Base-by-base conservation (phyloP, 2,797 vertebrate species). In the Hydrolagus colliei region DNA sequence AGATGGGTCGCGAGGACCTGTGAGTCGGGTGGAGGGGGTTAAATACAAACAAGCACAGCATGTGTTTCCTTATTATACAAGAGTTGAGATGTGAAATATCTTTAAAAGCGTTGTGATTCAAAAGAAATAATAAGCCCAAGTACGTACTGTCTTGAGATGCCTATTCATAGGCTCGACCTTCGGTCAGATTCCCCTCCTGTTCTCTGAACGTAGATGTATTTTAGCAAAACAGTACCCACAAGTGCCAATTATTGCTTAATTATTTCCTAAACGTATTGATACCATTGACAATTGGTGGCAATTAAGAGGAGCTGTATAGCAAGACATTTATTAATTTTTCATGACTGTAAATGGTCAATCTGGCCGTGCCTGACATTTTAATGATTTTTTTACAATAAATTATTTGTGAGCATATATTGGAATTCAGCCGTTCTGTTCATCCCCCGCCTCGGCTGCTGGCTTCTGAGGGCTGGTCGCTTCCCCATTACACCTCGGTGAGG, bases 361-460 rank as follows among this genome's bases (percentile, higher is more conserved):
- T 68, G 79, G 71, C 12, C 79, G 20, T 84, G 79, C 79, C 79
- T 84, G 32, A 27, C 65, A 82, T 41, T 82, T 67, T 41, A 65
- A 41, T 68, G 20, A 82, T 35, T 67, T 68, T 71, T 84, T 16
- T 67, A 84, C 79, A 71, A 41, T 84, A 71, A 7, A 35, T 68
- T 84, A 63, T 6, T 67, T 68, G 65, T 4, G 79, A 9, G 6
- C 5, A 27, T 9, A 9, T 52, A 8, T 67, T 12, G 3, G 1
- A 20, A 27, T 88, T 92, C 94, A 95, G 92, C 95, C 95, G 18
- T 89, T 91, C 90, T 95, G 94, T 92, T 94, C 94, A 18, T 91
- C 90, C 85, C 87, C 90, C 63, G 91, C 90, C 89, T 93, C 92
- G 16, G 89, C 86, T 63, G 91, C 88, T 67, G 88, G 89, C 32